Evolutionary conservation across 2,113 vertebrate genomes (phyloP).

Genomic region (Brachypodius melanocephalos): DNA sequence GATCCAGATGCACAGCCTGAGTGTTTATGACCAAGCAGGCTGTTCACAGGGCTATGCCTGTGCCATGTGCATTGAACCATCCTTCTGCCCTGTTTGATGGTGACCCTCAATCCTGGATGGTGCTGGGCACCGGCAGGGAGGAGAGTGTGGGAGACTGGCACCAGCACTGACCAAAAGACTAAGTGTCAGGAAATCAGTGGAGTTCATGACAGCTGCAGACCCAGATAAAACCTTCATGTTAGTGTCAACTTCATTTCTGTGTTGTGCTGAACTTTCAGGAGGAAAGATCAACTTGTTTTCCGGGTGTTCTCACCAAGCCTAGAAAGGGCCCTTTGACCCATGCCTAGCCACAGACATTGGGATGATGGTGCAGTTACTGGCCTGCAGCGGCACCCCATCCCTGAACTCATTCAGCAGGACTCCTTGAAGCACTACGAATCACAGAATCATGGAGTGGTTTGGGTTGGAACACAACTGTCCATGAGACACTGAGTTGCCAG

Average conservation of each 20-base stretch:
- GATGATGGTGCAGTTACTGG: neutral
- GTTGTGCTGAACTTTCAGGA: neutral
- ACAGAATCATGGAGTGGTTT: neutral
- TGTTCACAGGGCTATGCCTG: neutral
- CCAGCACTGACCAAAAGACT: neutral
- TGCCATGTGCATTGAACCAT: neutral
- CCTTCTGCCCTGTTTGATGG: slow-evolving; percentile 36
- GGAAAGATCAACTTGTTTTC: neutral
- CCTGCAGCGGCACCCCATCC: neutral
- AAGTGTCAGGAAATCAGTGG: neutral
- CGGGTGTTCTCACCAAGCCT: neutral
- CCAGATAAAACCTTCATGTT: neutral
- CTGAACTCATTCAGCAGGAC: neutral
- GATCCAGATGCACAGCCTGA: neutral
- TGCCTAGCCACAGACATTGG: neutral
- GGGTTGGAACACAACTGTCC: neutral
- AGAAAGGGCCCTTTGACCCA: neutral
- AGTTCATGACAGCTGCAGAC: neutral
- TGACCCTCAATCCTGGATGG: slow-evolving; percentile 26
- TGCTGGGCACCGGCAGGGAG: neutral
- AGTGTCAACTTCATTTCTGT: neutral
- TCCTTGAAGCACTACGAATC: neutral
- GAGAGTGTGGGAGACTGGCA: neutral
- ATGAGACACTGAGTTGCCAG: neutral
- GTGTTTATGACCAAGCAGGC: neutral